Evolutionary conservation across 2,797 vertebrate genomes (phyloP), one percentile per base, ranked within the genome.

Genomic region (Euphonia xanthogaster): DNA sequence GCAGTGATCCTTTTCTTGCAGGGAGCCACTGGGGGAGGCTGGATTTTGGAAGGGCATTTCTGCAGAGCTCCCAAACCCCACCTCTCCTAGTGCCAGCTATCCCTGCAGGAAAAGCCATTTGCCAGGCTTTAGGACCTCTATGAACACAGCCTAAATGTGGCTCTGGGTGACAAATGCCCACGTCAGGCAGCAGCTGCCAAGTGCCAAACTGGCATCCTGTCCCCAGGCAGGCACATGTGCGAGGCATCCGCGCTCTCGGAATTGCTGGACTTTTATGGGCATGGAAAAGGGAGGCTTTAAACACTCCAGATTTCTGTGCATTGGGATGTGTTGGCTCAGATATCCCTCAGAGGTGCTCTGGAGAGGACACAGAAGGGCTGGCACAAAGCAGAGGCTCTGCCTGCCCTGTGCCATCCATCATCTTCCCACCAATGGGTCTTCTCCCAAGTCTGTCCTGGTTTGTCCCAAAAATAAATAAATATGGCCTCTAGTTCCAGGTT

Each of bases 201-300:
- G 51, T 40, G 88, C 90, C 96, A 90, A 82, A 54, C 58, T 92
- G 97, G 91, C 94, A 92, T n/a, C 45, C 23, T 28, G 44, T 23
- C 58, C 10, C 13, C 35, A 9, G 71, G 53, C 50, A 50, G 10
- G 42, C 61, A 15, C 88, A 27, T 2, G 90, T 16, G 47, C 2
- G 30, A 25, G 78, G 84, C 90, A 68, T 80, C 86, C n/a, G 0
- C 9, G 2, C 88, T 81, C 44, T 2, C 3, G 54, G 89, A 85
- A 57, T 72, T n/a, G 71, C 65, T 88, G 89, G 24, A 75, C 94
- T 94, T 90, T 92, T 96, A 97, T 92, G 95, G 96, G 83, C 94
- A 94, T 90, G 71, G 95, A 78, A 13, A 37, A 0, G 0, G 55
- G 87, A 79, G 86, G 73, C n/a, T 75, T 84, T 40, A 54, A 74